phyloP scores from a whole-genome alignment of 2,888 invertebrate species.

The Plagiodera versicolora region DNA sequence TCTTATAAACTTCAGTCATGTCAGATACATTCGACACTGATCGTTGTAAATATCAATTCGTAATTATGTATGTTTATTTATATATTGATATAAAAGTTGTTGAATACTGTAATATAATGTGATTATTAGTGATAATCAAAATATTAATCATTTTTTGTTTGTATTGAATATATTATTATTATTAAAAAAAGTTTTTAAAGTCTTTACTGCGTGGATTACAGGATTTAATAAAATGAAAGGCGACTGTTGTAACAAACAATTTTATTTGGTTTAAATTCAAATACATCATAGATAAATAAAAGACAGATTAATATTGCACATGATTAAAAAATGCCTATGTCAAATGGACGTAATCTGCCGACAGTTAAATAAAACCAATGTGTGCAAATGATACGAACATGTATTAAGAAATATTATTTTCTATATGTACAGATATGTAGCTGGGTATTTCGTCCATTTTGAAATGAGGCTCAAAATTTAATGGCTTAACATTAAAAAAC shows the following conservation, averaged over 20 bases:
- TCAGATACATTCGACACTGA: slow-evolving; percentile 48
- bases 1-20: slow-evolving; percentile 46
- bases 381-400: slow-evolving; percentile 41
- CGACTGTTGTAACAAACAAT: slow-evolving; percentile 54
- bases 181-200: slow-evolving; percentile 5
- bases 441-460: slow-evolving; percentile 53
- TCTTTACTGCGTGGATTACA: too few relatives aligned
- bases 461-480: slow-evolving; percentile 44
- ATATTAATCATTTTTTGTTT: background rate
- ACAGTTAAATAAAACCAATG: slow-evolving; percentile 35
- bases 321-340: slow-evolving; percentile 54
- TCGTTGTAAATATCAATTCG: slow-evolving; percentile 42
- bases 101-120: slow-evolving; percentile 24
- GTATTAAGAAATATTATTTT: slow-evolving; percentile 46
- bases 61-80: slow-evolving; percentile 21
- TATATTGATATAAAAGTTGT: slow-evolving; percentile 20
- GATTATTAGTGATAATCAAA: slow-evolving; percentile 10
- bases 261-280: slow-evolving; percentile 56
- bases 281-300: slow-evolving; percentile 57
- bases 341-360: slow-evolving; percentile 53
- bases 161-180: slow-evolving; percentile 22
- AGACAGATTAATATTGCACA: slow-evolving; percentile 57
- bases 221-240: slow-evolving; percentile 8
- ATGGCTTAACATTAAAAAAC: slow-evolving; percentile 48
- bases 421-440: slow-evolving; percentile 52